Conservation (phyloP, 2,113 vertebrate species). For the Prietella phreatophila region DNA sequence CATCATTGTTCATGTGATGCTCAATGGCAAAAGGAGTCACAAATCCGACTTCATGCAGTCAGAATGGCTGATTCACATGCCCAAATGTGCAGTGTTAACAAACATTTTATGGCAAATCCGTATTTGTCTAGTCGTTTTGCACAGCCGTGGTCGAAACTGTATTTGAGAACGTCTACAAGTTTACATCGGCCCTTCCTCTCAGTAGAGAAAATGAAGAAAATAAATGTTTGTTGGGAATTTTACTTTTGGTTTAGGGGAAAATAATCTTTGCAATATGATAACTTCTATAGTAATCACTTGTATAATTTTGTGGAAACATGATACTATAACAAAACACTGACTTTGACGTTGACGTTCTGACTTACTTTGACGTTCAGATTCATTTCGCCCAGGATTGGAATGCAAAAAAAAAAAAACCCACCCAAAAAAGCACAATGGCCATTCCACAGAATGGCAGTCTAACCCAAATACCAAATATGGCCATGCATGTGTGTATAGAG, state of each 20-base stretch:
- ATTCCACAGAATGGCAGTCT: not conserved
- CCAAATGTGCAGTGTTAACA: not conserved
- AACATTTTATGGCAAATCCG: not conserved
- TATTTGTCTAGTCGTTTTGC: not conserved
- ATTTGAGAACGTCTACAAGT: not conserved
- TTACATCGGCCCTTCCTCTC: not conserved
- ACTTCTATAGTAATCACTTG: too few relatives aligned
- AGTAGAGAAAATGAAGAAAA: not conserved
- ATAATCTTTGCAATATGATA: not conserved
- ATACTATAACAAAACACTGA: not conserved
- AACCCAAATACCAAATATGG: constrained; percentile 34
- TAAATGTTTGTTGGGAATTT: not conserved
- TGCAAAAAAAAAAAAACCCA: not conserved
- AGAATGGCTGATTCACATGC: not conserved
- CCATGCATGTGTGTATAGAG: not conserved
- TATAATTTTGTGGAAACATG: not conserved
- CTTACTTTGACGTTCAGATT: not conserved
- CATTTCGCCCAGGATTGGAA: not conserved
- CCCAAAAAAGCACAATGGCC: not conserved
- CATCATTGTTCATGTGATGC: not conserved
- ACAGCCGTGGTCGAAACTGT: not conserved
- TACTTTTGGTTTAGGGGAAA: not conserved
- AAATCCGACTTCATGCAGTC: not conserved
- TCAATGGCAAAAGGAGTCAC: too few relatives aligned
- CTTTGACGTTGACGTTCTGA: not conserved